Evolutionary conservation across 2,888 invertebrate species (phyloP).

Genomic region (Hemicrepidius hirtus): DNA sequence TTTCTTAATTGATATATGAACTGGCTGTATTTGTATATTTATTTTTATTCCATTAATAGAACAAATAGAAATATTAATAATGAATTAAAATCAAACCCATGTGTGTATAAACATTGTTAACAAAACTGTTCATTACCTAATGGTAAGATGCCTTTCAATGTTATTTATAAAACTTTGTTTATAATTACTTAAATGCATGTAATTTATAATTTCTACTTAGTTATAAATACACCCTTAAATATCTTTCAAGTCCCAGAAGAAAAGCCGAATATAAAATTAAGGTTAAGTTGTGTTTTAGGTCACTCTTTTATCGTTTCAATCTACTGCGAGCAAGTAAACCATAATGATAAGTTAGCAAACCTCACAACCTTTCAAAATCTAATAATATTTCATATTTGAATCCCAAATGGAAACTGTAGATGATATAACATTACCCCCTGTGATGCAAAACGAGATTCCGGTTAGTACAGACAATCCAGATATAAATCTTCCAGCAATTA

Average conservation of each 20-base stretch:
- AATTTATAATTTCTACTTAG: neutral
- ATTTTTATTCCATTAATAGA: neutral
- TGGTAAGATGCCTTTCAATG: constrained; percentile 3
- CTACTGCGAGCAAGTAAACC: neutral
- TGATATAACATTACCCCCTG: neutral
- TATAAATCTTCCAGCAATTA: constrained; percentile 9
- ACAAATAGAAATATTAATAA: neutral
- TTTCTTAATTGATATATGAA: constrained; percentile 16
- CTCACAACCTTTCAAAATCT: no score
- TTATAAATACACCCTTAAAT: neutral
- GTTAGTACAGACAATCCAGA: neutral
- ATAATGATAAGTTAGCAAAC: neutral
- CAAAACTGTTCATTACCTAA: constrained; percentile 22
- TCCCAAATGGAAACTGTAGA: constrained; percentile 5
- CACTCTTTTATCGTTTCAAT: neutral
- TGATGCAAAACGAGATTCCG: neutral
- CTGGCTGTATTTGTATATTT: constrained; percentile 16
- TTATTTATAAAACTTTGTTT: constrained; percentile 22
- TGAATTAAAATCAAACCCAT: neutral
- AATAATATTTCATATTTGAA: neutral
- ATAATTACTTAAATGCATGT: neutral
- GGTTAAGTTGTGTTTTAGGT: constrained; percentile 20
- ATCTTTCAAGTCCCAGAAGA: neutral
- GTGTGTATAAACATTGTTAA: neutral
- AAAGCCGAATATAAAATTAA: constrained; percentile 4